Evolutionary conservation across 2,797 vertebrate species (phyloP).

Genomic region (Molossus molossus): DNA sequence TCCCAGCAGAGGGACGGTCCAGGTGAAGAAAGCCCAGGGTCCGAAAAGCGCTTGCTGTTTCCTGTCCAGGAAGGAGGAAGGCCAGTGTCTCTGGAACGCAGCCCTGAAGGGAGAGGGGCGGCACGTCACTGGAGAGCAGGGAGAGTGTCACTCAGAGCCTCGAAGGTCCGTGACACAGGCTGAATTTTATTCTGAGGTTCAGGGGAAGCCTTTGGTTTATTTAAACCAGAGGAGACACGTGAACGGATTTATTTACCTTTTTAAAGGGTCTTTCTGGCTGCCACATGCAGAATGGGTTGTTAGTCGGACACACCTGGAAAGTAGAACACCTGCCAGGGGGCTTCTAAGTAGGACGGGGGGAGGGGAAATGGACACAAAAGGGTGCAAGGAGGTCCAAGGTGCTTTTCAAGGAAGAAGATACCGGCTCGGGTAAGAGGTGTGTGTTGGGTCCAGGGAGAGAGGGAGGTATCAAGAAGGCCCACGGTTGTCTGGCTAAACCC

Average conservation of each 20-base stretch:
- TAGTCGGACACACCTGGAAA: not conserved
- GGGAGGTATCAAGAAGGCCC: not conserved
- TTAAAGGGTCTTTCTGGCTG: not conserved
- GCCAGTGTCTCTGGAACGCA: not conserved
- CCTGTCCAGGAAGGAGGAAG: not conserved
- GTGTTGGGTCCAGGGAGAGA: not conserved
- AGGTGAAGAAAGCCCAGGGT: not conserved
- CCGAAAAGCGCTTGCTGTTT: not conserved
- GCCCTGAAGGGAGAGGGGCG: accelerated
- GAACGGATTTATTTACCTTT: not conserved
- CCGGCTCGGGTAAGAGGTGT: not conserved
- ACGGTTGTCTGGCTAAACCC: not conserved
- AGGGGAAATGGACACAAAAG: not conserved
- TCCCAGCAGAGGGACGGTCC: not conserved
- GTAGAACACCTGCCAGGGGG: not conserved
- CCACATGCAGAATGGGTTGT: not conserved
- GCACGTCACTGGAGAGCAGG: not conserved
- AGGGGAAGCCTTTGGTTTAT: not conserved
- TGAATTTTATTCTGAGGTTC: not conserved
- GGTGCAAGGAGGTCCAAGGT: not conserved
- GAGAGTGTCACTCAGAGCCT: not conserved
- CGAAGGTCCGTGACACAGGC: not conserved
- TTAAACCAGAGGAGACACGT: not conserved
- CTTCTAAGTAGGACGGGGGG: not conserved
- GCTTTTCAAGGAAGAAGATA: not conserved